Evolutionary conservation across 2,888 invertebrate genomes (phyloP).

Genomic region (Leptopilina myrica): DNA sequence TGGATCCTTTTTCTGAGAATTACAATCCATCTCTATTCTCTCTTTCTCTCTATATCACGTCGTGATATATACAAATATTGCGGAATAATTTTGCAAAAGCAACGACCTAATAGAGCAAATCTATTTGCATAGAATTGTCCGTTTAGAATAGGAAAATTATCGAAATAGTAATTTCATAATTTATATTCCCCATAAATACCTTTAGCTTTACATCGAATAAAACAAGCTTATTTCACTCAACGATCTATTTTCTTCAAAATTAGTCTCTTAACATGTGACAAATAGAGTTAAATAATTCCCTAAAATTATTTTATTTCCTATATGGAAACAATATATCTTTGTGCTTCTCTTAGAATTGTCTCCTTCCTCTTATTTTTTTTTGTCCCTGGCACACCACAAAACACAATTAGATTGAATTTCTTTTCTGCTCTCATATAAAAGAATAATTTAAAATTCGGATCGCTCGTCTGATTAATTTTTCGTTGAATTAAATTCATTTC

Average conservation of each 20-base stretch:
- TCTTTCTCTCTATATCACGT: not conserved
- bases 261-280: too few species aligned
- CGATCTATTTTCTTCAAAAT: too few species aligned
- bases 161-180: slow-evolving; percentile 25
- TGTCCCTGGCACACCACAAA: not conserved
- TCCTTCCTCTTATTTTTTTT: not conserved
- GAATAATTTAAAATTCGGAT: slow-evolving; percentile 15
- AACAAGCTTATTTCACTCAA: too few species aligned
- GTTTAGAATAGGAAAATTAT: not conserved
- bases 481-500: slow-evolving; percentile 13
- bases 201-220: too few species aligned
- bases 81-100: slow-evolving; percentile 22
- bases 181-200: too few species aligned
- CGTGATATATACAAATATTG: slow-evolving; percentile 23
- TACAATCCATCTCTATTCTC: slow-evolving; percentile 7
- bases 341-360: too few species aligned
- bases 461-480: slow-evolving; percentile 10
- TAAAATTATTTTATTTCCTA: too few species aligned
- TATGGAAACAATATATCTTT: too few species aligned
- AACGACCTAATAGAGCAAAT: slow-evolving; percentile 13
- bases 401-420: slow-evolving; percentile 2
- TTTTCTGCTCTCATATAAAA: not conserved
- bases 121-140: slow-evolving; percentile 30
- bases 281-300: too few species aligned
- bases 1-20: slow-evolving; percentile 29